These are phyloP conservation scores for Sapayoa aenigma DNA, from an alignment of 2,113 vertebrate genomes.

Conservation along the genomic window DNA sequence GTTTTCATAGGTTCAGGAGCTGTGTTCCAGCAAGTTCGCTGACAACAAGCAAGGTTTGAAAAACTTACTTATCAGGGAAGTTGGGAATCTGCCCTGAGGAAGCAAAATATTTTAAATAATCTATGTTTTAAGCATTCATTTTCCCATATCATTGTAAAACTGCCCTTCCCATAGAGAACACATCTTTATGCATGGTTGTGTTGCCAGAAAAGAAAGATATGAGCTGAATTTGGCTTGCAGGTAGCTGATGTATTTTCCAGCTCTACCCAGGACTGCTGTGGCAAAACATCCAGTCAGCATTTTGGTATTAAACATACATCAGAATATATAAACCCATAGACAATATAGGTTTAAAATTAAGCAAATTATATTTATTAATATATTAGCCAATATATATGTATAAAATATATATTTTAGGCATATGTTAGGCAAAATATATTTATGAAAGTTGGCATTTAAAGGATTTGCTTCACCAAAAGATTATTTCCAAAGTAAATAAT, in stretches of 20 bases:
- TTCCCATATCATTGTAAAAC: background rate
- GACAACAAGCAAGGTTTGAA: constrained; percentile 8
- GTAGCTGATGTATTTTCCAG: background rate
- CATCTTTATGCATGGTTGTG: background rate
- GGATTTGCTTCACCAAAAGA: background rate
- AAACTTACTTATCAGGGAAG: background rate
- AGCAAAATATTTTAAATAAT: background rate
- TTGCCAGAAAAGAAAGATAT: background rate
- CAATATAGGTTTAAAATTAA: background rate
- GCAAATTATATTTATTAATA: background rate
- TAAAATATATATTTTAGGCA: too few relatives aligned
- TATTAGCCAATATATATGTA: background rate
- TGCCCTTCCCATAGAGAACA: background rate
- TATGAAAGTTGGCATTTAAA: background rate
- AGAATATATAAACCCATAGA: background rate
- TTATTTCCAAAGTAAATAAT: background rate
- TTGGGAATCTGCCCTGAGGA: background rate
- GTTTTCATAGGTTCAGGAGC: constrained; percentile 3
- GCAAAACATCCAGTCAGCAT: background rate
- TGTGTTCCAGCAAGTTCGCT: background rate
- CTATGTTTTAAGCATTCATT: background rate
- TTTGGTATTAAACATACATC: background rate
- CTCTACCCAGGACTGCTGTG: background rate
- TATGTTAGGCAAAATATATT: background rate
- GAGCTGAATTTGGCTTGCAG: background rate